Evolutionary conservation across 2,797 vertebrate species (phyloP).

Genomic region (Typhlichthys subterraneus): DNA sequence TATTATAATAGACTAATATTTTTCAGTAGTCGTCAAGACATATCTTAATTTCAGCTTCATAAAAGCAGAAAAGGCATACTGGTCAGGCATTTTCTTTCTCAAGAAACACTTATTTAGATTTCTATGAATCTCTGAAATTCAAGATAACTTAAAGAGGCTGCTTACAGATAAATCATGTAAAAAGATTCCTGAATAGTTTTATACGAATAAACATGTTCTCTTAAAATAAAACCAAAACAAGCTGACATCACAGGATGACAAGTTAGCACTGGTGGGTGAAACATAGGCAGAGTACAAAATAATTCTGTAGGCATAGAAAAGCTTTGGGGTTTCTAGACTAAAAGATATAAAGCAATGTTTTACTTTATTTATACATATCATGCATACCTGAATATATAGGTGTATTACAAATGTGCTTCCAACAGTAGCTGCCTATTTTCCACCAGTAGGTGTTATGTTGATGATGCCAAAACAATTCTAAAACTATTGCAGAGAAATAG

Average conservation of each 20-base stretch:
- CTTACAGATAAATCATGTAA: constrained; percentile 17
- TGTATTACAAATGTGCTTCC: background rate
- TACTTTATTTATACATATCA: background rate
- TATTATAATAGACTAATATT: background rate
- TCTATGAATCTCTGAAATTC: constrained; percentile 7
- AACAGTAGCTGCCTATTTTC: constrained; percentile 1
- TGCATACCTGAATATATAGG: background rate
- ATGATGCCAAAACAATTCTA: background rate
- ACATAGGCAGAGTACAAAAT: too few species aligned
- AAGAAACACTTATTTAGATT: constrained; percentile 24
- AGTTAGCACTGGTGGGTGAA: too few species aligned
- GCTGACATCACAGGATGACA: too few species aligned
- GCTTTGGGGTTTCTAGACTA: constrained; percentile 31
- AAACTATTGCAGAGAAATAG: background rate
- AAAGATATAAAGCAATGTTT: constrained; percentile 23
- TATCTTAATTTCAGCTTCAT: constrained; percentile 13
- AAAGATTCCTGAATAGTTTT: constrained; percentile 20
- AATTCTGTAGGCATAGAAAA: constrained; percentile 15
- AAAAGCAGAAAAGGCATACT: constrained; percentile 51
- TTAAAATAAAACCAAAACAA: too few species aligned
- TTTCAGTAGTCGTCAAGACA: constrained; percentile 13
- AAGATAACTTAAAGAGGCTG: constrained; percentile 6
- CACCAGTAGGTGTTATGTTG: background rate
- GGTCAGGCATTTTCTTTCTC: constrained; percentile 12
- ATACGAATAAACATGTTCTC: constrained; percentile 9